Evolutionary conservation across 2,113 vertebrate genomes (phyloP).

Genomic region (Chionomys nivalis): DNA sequence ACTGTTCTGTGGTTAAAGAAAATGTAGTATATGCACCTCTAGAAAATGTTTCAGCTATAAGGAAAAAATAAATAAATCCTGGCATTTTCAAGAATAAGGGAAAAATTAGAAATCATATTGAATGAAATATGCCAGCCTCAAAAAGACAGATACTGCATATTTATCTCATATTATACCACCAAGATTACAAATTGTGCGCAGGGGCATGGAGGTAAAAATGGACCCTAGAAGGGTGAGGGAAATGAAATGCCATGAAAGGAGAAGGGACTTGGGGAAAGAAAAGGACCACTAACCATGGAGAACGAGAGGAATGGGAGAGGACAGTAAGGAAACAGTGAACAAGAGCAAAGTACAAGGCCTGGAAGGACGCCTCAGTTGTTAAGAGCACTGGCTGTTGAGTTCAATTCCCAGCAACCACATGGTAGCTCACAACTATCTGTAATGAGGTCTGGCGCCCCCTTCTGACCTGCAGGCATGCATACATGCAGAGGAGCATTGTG

Average conservation of each 20-base stretch:
- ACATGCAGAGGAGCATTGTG: too few species aligned
- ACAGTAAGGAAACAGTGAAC: not conserved
- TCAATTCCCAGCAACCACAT: too few species aligned
- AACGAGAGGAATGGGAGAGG: not conserved
- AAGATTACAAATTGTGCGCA: not conserved
- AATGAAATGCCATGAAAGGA: not conserved
- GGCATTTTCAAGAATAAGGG: not conserved
- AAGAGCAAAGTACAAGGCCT: not conserved
- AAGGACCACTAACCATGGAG: not conserved
- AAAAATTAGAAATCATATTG: not conserved
- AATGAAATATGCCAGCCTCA: not conserved
- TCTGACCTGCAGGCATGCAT: too few species aligned
- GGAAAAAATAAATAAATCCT: not conserved
- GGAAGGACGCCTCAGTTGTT: too few species aligned
- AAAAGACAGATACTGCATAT: not conserved
- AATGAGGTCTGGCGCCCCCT: too few species aligned
- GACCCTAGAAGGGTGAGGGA: not conserved
- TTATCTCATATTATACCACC: not conserved
- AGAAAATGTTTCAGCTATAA: not conserved
- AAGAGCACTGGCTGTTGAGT: too few species aligned
- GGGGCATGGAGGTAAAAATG: not conserved
- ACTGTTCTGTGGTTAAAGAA: not conserved
- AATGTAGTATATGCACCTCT: not conserved
- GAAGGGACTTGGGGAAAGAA: not conserved
- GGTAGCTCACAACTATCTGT: too few species aligned